Evolutionary conservation across 2,888 invertebrate species (phyloP), one percentile per base, ranked within the genome.

Genomic region (Parthenolecanium corni): DNA sequence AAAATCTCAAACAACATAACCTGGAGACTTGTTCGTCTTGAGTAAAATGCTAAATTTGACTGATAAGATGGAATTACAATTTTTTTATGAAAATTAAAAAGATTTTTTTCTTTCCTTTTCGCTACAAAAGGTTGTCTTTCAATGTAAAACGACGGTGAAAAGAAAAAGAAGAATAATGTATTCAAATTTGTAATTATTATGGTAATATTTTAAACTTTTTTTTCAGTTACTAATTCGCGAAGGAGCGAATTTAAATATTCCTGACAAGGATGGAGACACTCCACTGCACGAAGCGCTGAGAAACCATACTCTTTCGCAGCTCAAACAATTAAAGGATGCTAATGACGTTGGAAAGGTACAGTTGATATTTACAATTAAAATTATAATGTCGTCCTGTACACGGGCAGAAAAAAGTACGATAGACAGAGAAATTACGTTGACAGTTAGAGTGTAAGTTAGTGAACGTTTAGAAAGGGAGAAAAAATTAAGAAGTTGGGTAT

Each of bases 181-280:
- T 42, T 42, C 14, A 14, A 42, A 42, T 14, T 14, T 14, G 23
- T 54, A 54, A 54, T 54, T 54, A 54, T 54, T 54, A 42, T 54
- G 54, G 42, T 54, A 54, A 54, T 54, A 42, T 58, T 64, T 63
- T 64, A 62, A 31, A 31, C 31, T 31, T 31, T n/a, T 46, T 64
- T 73, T 73, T 64, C 72, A 85, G 84, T 78, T 96, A 67, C 78
- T 96, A 69, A 94, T 96, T 16, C 83, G 91, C 54, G 92, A 93
- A 74, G 89, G 89, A 11, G 92, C 94, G 40, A 91, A 94, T 75
- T 79, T 96, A 69, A 95, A 96, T 75, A 86, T 95, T 67, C 89
- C 92, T 52, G 96, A 97, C 76, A 96, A 96, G 77, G 96, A 96
- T 71, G 96, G 96, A 2, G 95, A 96, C 75, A 89, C 89, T 0